Conservation (phyloP, 2,888 invertebrate species). For the Nymphalis urticae region DNA sequence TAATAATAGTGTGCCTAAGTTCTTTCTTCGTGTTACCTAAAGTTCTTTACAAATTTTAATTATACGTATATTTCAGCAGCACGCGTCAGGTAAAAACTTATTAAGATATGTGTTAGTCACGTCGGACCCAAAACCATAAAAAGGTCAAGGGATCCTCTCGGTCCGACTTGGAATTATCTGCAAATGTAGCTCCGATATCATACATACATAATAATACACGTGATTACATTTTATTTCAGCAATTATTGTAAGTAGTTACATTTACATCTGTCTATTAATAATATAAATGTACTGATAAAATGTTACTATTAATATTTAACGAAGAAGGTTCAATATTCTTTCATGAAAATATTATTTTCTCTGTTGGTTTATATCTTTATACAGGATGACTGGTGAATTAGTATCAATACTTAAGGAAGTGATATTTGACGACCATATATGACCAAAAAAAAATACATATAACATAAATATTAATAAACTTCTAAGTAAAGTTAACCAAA, state of each 20-base stretch:
- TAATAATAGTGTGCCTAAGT: no score
- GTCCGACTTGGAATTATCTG: slow-evolving; percentile 37
- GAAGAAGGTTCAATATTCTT: no score
- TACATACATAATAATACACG: slow-evolving; percentile 35
- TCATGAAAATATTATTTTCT: no score
- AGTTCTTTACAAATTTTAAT: not conserved
- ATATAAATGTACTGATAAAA: not conserved
- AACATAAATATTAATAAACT: no score
- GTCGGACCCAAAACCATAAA: slow-evolving; percentile 33
- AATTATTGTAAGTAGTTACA: not conserved
- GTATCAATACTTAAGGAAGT: no score
- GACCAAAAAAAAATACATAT: no score
- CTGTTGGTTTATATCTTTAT: no score
- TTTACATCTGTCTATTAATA: not conserved
- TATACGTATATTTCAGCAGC: not conserved
- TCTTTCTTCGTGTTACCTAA: no score
- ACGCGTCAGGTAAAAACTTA: slow-evolving; percentile 13
- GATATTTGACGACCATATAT: no score
- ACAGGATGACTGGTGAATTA: no score
- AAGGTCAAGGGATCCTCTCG: slow-evolving; percentile 40
- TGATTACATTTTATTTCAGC: slow-evolving; percentile 16
- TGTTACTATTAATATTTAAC: no score
- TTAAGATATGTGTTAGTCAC: slow-evolving; percentile 36
- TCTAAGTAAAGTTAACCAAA: no score
- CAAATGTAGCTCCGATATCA: slow-evolving; percentile 34